Evolutionary conservation across 2,888 invertebrate species (phyloP), one percentile per base, ranked within the genome.

Genomic region (Zeuzera pyrina): DNA sequence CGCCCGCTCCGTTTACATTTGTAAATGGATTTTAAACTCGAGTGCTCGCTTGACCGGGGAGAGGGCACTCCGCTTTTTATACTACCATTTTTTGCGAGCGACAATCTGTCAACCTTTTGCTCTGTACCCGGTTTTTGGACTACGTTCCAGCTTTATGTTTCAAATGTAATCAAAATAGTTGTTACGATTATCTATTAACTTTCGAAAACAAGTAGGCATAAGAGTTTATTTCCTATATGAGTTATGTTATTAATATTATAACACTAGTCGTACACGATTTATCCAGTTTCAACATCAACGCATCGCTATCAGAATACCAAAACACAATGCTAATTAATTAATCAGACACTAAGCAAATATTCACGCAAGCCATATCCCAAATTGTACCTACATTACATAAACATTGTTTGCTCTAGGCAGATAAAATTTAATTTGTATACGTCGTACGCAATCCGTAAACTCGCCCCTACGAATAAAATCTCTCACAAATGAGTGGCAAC

Each of bases 1-100:
- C 49, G 42, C 44, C 47, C 49, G 42, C 44, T 39, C 38, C 44
- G 46, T 64, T 62, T 64, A 60, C 67, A 64, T 69, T 68, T 58
- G 59, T 55, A 70, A 68, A 74, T 68, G 62, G 60, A 51, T 61
- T 67, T 63, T 57, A 57, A 66, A 64, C 51, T 48, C 41, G 43
- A 52, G 43, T 47, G 51, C 43, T 44, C 42, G 43, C 40, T 32
- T 41, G 41, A 33, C 38, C 38, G 34, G 31, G 12, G 32, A 24
- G 14, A 11, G 19, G 10, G 22, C 32, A 14, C 16, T 27, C 16
- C 27, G 32, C 30, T 36, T 44, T 45, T 41, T 45, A 39, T 25
- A 12, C 12, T 25, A 13, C 39, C 38, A 32, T 41, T 29, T 30
- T 36, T 40, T 39, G 35, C 31, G 30, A 30, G 33, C 26, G 31